These are phyloP conservation scores for Helarctos malayanus DNA, from an alignment of 2,797 vertebrate species.

Conservation along the genomic window DNA sequence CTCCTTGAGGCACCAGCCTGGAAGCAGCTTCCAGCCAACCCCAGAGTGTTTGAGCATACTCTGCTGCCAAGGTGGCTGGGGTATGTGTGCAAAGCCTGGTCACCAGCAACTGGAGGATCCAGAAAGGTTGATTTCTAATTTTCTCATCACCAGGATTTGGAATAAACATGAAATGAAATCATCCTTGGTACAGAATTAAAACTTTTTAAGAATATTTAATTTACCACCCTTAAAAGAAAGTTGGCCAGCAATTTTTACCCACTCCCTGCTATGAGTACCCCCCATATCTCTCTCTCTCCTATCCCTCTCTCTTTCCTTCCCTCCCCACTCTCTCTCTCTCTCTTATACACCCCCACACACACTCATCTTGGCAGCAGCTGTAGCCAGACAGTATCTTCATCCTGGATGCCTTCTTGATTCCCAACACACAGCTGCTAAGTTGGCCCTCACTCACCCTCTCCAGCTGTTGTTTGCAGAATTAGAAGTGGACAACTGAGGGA, in stretches of 20 bases:
- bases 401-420: conserved; percentile 49
- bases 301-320: not conserved
- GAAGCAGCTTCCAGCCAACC: not conserved
- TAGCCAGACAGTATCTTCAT: conserved; percentile 22
- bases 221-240: not conserved
- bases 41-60: not conserved
- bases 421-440: conserved; percentile 68
- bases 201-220: conserved; percentile 50
- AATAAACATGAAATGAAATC: conserved; percentile 46
- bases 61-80: accelerated
- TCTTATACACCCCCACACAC: not conserved
- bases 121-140: not conserved
- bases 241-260: not conserved
- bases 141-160: conserved; percentile 8
- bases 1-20: not conserved
- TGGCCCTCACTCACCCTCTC: conserved; percentile 35
- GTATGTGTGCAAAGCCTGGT: not conserved
- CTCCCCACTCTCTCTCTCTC: not conserved
- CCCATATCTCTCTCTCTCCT: not conserved
- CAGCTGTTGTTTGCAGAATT: conserved; percentile 76
- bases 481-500: conserved; percentile 68
- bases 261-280: not conserved
- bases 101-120: not conserved
- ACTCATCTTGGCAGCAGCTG: conserved; percentile 41
- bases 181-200: conserved; percentile 24